A percentile compares a stretch with the other conserved stretches of the same genome.
phyloP scores from a whole-genome alignment of 2,797 vertebrate species.

The Danionella dracula region DNA sequence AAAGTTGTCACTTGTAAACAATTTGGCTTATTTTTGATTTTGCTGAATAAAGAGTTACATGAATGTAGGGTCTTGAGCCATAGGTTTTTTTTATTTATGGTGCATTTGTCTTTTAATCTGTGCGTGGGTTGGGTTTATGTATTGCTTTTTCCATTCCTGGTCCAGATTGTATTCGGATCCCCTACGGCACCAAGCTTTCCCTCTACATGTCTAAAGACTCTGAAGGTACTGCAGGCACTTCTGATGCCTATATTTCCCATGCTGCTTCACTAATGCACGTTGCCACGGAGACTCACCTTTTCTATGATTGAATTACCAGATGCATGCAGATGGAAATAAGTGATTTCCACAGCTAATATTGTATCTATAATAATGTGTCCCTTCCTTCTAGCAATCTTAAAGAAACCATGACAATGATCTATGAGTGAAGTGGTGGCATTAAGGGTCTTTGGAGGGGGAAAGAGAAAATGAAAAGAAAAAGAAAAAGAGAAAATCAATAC shows the following conservation, averaged over 20 bases:
- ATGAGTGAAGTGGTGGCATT: conserved; percentile 8
- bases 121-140: conserved; percentile 34
- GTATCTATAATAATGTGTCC: conserved; percentile 55
- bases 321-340: conserved; percentile 65
- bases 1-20: too few relatives aligned
- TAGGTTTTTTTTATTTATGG: too few relatives aligned
- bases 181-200: conserved; percentile 81
- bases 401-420: background rate
- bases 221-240: conserved; percentile 72
- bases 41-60: too few relatives aligned
- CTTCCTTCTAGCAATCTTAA: conserved; percentile 42
- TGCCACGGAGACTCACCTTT: conserved; percentile 11
- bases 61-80: too few relatives aligned
- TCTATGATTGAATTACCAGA: conserved; percentile 35
- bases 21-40: too few relatives aligned
- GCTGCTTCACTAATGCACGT: conserved; percentile 39
- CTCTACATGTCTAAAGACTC: conserved; percentile 81
- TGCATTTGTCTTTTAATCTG: conserved; percentile 24
- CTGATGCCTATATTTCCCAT: conserved; percentile 37
- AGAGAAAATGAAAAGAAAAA: conserved; percentile 2
- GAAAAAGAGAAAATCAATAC: background rate
- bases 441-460: background rate
- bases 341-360: conserved; percentile 65
- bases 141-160: conserved; percentile 72
- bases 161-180: conserved; percentile 84